These are phyloP conservation scores for Syritta pipiens DNA, from an alignment of 2,888 invertebrate genomes.

Conservation along the genomic window DNA sequence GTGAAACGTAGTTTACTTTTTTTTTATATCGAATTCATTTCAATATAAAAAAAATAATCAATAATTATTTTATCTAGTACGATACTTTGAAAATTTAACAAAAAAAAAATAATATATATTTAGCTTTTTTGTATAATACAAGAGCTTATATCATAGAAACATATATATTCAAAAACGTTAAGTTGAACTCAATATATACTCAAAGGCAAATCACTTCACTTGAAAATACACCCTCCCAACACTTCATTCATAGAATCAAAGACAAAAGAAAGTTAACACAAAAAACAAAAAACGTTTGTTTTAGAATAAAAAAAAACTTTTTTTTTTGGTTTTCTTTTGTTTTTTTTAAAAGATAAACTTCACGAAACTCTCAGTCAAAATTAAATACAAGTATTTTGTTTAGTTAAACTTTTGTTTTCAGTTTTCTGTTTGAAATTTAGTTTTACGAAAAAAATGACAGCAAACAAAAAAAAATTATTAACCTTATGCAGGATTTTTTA, in stretches of 20 bases:
- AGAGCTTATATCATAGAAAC: slow-evolving; percentile 55
- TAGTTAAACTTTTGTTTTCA: no score
- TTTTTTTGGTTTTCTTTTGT: slow-evolving; percentile 1
- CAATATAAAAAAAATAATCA: slow-evolving; percentile 20
- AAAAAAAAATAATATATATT: slow-evolving; percentile 11
- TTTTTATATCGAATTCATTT: slow-evolving; percentile 35
- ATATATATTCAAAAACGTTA: slow-evolving; percentile 25
- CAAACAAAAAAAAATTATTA: slow-evolving; percentile 2
- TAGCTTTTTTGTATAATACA: slow-evolving; percentile 66
- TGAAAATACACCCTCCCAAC: slow-evolving; percentile 50
- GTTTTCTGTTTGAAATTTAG: slow-evolving; percentile 16
- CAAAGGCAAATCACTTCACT: slow-evolving; percentile 63
- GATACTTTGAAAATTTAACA: slow-evolving; percentile 27
- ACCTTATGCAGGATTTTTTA: slow-evolving; percentile 49
- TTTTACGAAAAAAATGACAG: slow-evolving; percentile 4
- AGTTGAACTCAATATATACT: slow-evolving; percentile 40
- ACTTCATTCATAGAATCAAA: slow-evolving; percentile 54
- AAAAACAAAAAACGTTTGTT: neutral
- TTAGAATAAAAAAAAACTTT: neutral
- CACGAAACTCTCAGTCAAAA: slow-evolving; percentile 14
- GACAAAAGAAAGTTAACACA: slow-evolving; percentile 28
- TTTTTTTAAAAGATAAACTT: slow-evolving; percentile 14
- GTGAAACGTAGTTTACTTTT: slow-evolving; percentile 51
- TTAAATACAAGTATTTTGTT: slow-evolving; percentile 30
- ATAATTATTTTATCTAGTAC: slow-evolving; percentile 40